Conservation (phyloP, 2,888 invertebrate genomes). For the Schizaphis graminum region DNA sequence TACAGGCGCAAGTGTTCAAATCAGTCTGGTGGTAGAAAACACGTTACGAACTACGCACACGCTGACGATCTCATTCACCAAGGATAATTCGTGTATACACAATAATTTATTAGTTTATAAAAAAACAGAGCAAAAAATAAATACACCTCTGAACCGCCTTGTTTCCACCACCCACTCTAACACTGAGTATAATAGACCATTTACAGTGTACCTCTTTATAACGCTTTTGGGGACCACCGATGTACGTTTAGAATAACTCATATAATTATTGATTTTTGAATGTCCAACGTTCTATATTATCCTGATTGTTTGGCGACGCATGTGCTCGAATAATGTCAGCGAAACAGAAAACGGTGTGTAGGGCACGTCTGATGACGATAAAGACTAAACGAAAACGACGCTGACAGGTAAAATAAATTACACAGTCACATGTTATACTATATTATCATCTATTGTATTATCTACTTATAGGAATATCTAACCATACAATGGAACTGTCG, state of each 20-base stretch:
- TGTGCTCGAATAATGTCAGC: not conserved
- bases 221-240: conserved; percentile 21
- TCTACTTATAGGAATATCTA: not conserved
- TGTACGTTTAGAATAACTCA: conserved; percentile 21
- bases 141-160: not conserved
- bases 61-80: not conserved
- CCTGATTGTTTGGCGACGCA: not conserved
- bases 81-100: not conserved
- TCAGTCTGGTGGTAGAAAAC: not conserved
- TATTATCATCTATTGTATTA: conserved; percentile 35
- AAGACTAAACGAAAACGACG: too few relatives aligned
- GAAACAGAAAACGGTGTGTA: conserved; percentile 29
- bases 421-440: not conserved
- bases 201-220: not conserved
- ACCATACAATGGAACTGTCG: not conserved
- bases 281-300: not conserved
- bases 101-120: not conserved
- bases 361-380: not conserved
- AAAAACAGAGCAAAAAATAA: conserved; percentile 32
- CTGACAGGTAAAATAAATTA: conserved; percentile 49
- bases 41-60: not conserved
- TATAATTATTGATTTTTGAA: conserved; percentile 36
- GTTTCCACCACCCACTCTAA: not conserved
- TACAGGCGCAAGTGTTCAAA: not conserved
- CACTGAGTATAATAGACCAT: not conserved